Base-by-base conservation (phyloP, 2,888 invertebrate genomes). In the Patella caerulea region DNA sequence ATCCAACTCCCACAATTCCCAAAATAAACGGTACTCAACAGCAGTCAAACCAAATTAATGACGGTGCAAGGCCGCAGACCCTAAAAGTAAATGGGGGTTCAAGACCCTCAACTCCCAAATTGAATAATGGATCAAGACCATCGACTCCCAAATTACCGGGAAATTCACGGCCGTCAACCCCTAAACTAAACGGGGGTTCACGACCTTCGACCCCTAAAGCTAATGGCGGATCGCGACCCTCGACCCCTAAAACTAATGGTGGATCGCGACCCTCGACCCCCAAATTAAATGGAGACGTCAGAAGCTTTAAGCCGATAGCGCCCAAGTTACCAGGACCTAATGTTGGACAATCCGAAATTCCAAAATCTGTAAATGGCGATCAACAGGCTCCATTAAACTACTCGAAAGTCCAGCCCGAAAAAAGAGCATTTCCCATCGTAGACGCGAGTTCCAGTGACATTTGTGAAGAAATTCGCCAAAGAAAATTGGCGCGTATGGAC, bases 401-500 rank as follows among this genome's bases (percentile, higher is more conserved):
- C 24, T 3, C 65, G 19, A 65, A 65, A 65, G 65, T 65, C 3
- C 65, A 65, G 24, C 19, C 24, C 17, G 65, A 65, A 24, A 65
- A 65, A 24, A 65, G 65, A 65, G 19, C 65, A 12, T 24, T 65
- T 65, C 65, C 65, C 4, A 65, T 24, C 1, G 24, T 65, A 65
- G 65, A 65, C 24, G 19, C 65, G 11, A 65, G 65, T 65, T 65
- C 65, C 7, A 73, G 59, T 53, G 73, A 59, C 52, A 65, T 45
- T 53, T 56, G 54, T 52, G 76, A 72, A 52, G 76, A 76, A 45
- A 65, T 73, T 59, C 72, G 76, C 53, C 59, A 72, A 17, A 69
- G 72, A 52, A 76, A 76, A 69, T 56, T 76, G n/a, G 72, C 76
- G 2, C 56, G 76, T 19, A 55, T 72, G 52, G 84, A 83, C 76